Percentiles rank a stretch among this genome's conserved stretches.
phyloP scores from a whole-genome alignment of 2,113 vertebrate species.

The Nycticryphes semicollaris region DNA sequence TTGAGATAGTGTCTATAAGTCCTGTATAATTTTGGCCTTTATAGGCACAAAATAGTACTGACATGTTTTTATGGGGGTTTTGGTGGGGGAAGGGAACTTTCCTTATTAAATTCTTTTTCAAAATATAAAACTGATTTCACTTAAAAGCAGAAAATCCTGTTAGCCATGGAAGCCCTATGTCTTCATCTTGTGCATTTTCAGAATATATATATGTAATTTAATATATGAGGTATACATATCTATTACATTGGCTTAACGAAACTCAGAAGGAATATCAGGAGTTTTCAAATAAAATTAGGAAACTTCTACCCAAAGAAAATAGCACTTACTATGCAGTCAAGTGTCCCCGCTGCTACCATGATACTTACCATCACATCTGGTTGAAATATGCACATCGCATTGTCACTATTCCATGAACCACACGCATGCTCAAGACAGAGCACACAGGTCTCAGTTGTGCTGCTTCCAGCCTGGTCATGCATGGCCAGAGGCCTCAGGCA shows the following conservation, averaged over 20 bases:
- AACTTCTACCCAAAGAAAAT: neutral
- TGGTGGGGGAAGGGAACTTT: neutral
- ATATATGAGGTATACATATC: neutral
- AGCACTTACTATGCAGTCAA: neutral
- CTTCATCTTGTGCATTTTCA: neutral
- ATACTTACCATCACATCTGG: constrained; percentile 34
- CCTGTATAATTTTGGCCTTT: neutral
- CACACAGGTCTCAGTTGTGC: neutral
- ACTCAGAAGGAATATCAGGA: constrained; percentile 4
- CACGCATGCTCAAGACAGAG: neutral
- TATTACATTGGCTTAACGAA: neutral
- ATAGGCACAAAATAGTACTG: neutral
- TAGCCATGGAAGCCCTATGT: neutral
- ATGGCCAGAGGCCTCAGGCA: neutral
- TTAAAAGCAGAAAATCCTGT: neutral
- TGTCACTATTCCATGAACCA: constrained; percentile 23
- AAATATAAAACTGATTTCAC: neutral
- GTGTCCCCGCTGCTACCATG: neutral
- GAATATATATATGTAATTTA: neutral
- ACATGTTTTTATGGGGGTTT: neutral
- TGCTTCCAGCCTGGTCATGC: neutral
- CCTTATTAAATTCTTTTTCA: neutral
- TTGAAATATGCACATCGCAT: neutral
- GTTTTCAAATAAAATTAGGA: constrained; percentile 13
- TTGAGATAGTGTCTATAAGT: neutral